A percentile compares a stretch with the other conserved stretches of the same genome.
Evolutionary conservation across 2,888 invertebrate species (phyloP).

Genomic region (Agrochola lychnidis): DNA sequence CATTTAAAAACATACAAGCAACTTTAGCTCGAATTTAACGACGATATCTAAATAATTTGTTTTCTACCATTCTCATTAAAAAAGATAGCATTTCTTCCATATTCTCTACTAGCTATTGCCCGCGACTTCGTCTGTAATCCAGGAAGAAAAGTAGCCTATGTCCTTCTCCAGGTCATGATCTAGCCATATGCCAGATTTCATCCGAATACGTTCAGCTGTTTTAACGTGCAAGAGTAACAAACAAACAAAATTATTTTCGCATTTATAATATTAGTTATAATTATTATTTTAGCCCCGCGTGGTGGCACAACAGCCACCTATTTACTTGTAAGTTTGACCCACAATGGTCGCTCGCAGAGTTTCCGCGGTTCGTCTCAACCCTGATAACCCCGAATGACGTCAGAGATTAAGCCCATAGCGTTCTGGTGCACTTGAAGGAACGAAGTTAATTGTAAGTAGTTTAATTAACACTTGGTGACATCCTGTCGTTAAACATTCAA

Average conservation of each 20-base stretch:
- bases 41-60: not conserved
- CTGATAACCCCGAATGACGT: constrained; percentile 82
- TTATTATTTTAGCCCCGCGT: not conserved
- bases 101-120: too few species aligned
- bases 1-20: not conserved
- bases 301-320: constrained; percentile 51
- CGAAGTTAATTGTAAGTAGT: constrained; percentile 22
- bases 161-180: too few species aligned
- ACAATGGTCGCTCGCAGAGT: constrained; percentile 70
- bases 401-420: constrained; percentile 67
- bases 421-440: constrained; percentile 68
- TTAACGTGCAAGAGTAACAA: too few species aligned
- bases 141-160: too few species aligned
- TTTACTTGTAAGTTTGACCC: constrained; percentile 65
- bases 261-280: too few species aligned
- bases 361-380: constrained; percentile 73
- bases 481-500: constrained; percentile 46
- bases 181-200: too few species aligned
- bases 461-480: constrained; percentile 47
- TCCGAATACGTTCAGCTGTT: too few species aligned
- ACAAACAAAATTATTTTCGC: too few species aligned
- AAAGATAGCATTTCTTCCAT: not conserved
- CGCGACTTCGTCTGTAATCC: too few species aligned
- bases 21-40: not conserved
- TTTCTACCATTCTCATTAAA: not conserved